These are phyloP conservation scores for Monoplex corrugatus DNA, from an alignment of 2,888 invertebrate species.

Conservation along the genomic window DNA sequence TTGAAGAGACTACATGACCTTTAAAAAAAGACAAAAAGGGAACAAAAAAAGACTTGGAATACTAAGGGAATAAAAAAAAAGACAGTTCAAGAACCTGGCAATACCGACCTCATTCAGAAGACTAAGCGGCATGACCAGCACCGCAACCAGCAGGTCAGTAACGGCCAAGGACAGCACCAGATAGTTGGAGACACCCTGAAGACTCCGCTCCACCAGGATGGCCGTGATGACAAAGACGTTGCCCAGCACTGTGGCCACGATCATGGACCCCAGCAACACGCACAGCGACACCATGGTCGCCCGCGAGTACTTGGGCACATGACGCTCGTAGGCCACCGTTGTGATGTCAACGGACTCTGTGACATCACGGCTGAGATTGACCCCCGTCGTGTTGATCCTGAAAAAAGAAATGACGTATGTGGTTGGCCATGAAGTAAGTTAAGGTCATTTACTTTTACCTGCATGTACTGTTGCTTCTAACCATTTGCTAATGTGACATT, in stretches of 20 bases:
- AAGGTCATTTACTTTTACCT: too few relatives aligned
- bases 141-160: constrained; percentile 98
- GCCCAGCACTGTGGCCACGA: constrained; percentile 96
- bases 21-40: too few relatives aligned
- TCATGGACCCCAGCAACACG: constrained; percentile 88
- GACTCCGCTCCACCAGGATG: constrained; percentile 94
- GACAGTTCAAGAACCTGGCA: too few relatives aligned
- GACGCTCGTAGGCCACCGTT: constrained; percentile 61
- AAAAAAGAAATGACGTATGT: too few relatives aligned
- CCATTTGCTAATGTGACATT: too few relatives aligned
- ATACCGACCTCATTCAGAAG: constrained; percentile 76
- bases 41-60: too few relatives aligned
- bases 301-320: constrained; percentile 27
- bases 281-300: constrained; percentile 54
- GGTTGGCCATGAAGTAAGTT: too few relatives aligned
- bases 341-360: constrained; percentile 51
- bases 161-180: constrained; percentile 97
- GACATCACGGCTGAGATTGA: not conserved
- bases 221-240: constrained; percentile 99
- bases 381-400: constrained; percentile 13
- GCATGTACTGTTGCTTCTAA: too few relatives aligned
- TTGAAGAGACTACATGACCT: not conserved
- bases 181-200: constrained; percentile 97
- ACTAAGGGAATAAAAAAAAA: not conserved
- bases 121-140: constrained; percentile 86